Conservation (phyloP, 2,888 invertebrate species). For the Lumbricus terrestris region DNA sequence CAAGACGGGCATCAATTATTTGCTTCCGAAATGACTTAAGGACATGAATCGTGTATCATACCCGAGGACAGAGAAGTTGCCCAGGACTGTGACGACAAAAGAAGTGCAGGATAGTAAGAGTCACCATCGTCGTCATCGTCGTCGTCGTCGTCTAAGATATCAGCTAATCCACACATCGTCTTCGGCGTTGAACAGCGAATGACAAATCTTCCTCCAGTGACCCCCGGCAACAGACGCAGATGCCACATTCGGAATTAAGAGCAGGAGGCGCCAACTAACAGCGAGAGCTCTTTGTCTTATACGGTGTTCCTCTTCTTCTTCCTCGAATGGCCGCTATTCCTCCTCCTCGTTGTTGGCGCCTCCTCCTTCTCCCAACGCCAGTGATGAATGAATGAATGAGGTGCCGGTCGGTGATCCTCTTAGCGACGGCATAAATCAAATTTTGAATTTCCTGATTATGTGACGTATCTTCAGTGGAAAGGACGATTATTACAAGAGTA, state of each 20-base stretch:
- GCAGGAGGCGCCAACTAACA: not conserved
- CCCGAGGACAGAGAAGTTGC: no score
- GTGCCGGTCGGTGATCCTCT: not conserved
- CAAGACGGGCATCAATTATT: not conserved
- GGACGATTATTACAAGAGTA: not conserved
- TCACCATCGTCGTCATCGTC: no score
- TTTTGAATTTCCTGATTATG: not conserved
- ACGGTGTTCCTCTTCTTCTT: not conserved
- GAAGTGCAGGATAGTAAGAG: no score
- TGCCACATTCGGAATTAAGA: conserved; percentile 13
- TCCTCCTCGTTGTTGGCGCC: not conserved
- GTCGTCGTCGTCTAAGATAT: not conserved
- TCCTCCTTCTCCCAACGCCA: not conserved
- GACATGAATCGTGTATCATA: not conserved
- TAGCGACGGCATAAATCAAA: conserved; percentile 3
- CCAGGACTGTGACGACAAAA: no score
- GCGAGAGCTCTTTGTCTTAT: not conserved
- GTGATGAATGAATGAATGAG: conserved; percentile 3
- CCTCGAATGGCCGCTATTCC: not conserved
- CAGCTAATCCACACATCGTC: conserved; percentile 10
- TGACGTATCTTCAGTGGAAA: not conserved
- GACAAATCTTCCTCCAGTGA: not conserved
- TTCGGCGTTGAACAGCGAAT: not conserved
- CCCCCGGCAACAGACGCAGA: not conserved
- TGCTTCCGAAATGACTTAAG: not conserved